These are phyloP conservation scores for crab-eating macaque (Macaca fascicularis) DNA, from an alignment of 2,113 vertebrate genomes.

Conservation along the genomic window DNA sequence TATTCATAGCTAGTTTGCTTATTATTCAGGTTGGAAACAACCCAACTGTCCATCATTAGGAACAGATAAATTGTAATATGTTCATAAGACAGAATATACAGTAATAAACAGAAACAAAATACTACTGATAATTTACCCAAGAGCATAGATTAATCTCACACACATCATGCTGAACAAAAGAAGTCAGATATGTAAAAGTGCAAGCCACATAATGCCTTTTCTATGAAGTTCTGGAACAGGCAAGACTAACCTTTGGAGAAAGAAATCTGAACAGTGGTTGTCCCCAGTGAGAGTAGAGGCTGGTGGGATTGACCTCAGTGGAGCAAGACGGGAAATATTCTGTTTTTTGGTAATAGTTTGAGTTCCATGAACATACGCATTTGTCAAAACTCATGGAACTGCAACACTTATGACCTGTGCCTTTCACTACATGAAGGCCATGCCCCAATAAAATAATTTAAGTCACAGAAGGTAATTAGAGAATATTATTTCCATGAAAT, in stretches of 20 bases:
- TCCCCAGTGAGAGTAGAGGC: background rate
- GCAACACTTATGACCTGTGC: fast-evolving
- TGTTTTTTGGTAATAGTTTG: background rate
- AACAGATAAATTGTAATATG: background rate
- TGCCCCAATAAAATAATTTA: background rate
- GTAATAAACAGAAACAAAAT: background rate
- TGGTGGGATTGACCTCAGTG: fast-evolving
- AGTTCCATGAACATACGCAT: background rate
- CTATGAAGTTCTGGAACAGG: background rate
- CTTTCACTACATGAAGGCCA: fast-evolving
- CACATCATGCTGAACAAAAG: background rate
- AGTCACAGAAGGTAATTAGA: background rate
- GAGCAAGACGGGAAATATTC: background rate
- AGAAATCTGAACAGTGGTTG: background rate
- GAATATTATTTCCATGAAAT: background rate
- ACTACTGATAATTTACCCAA: background rate
- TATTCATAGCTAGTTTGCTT: background rate
- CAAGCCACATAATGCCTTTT: background rate
- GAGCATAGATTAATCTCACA: background rate
- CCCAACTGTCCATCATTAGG: background rate
- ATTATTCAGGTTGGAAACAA: background rate
- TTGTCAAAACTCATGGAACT: background rate
- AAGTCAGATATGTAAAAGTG: background rate
- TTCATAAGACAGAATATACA: background rate
- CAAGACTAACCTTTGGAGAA: background rate